Evolutionary conservation across 1,140 invertebrate species (phyloP), one percentile per base, ranked within the genome.

Genomic region (Drosophila punjabiensis): DNA sequence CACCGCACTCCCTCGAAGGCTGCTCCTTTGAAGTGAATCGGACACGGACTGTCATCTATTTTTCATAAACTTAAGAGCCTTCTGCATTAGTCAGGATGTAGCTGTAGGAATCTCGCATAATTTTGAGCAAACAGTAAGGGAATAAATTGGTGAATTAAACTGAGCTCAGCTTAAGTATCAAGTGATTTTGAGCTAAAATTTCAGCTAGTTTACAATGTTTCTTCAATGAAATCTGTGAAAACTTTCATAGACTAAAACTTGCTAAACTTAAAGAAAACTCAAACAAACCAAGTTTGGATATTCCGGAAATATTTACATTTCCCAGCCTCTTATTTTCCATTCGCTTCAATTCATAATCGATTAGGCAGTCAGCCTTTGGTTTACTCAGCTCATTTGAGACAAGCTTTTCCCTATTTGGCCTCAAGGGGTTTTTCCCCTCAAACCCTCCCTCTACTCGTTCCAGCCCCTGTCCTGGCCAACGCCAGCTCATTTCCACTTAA

Each of bases 21-120:
- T 24, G 14, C 20, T 39, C 52, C 73, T 90, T 90, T 85, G 71
- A 86, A 90, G 82, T 90, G 76, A 67, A 28, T 66, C 59, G 65
- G 64, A 74, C 79, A 81, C 50, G 47, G 77, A 58, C 32, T 78
- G 69, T 71, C 83, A 82, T 88, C 76, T 65, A 79, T 85, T 74
- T 50, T 62, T 62, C 14, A 55, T 43, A 60, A 33, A 33, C 18
- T 58, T 16, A 58, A 58, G 55, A 58, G 55, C 20, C 24, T 30
- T 5, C 14, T 56, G 65, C 50, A 39, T 28, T 58, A 7, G 55
- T 33, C 33, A 58, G 47, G 61, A 56, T 14, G 5, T 39, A 39
- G 37, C 33, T 56, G 14, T 7, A 4, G 53, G 20, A 39, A 39
- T 56, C 9, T 56, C 0, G 3, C 8, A n/a, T 24, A 37, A 16